Evolutionary conservation across 2,113 vertebrate species (phyloP).

Genomic region (Vidua chalybeata): DNA sequence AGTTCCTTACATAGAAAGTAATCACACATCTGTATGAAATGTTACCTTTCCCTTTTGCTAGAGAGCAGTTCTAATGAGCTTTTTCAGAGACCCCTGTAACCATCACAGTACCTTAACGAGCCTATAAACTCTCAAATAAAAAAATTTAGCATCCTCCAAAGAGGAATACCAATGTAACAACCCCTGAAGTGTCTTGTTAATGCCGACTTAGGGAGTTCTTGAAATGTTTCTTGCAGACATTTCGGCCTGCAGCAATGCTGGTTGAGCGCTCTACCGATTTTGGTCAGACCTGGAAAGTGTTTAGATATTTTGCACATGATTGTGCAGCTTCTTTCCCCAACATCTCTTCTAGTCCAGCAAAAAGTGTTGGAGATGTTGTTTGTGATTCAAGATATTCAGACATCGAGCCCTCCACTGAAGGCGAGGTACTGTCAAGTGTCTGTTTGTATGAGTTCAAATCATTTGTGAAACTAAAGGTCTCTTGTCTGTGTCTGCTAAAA

Average conservation of each 20-base stretch:
- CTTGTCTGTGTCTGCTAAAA: background rate
- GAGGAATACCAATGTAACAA: background rate
- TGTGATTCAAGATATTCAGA: conserved; percentile 89
- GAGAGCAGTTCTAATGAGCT: background rate
- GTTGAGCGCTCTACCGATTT: conserved; percentile 86
- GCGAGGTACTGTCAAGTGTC: conserved; percentile 77
- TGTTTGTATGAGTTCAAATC: background rate
- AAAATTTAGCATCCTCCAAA: background rate
- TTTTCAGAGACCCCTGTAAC: background rate
- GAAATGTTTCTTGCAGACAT: conserved; percentile 77
- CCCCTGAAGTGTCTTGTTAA: background rate
- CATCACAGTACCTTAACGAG: background rate
- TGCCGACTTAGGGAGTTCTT: background rate
- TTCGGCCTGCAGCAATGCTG: conserved; percentile 89
- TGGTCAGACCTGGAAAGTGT: conserved; percentile 84
- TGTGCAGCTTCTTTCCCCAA: conserved; percentile 81
- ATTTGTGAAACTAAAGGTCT: background rate
- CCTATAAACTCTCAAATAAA: background rate
- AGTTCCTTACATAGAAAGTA: background rate
- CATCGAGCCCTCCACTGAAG: conserved; percentile 84
- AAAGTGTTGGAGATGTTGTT: conserved; percentile 76
- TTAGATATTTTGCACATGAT: conserved; percentile 87
- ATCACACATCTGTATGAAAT: background rate
- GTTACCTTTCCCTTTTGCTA: background rate
- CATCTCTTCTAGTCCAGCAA: conserved; percentile 72